Evolutionary conservation across 1,140 invertebrate species (phyloP), one percentile per base, ranked within the genome.

Genomic region (Dolichoris vasculosae): DNA sequence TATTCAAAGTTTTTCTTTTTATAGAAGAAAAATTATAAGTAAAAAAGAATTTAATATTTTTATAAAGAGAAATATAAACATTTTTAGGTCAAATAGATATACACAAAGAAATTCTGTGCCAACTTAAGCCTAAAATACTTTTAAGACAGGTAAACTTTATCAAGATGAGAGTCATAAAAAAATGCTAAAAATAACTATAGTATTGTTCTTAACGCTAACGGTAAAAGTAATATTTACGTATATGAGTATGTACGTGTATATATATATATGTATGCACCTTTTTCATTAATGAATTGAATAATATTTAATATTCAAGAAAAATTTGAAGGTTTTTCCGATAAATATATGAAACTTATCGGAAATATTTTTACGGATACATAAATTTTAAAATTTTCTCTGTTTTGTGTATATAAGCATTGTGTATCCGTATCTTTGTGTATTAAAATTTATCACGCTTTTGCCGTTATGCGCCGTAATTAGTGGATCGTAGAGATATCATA

Each of bases 121-220:
- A 73, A 73, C 40, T 73, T 73, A 23, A 20, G 26, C 69, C 9
- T 73, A 73, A 43, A 73, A 73, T 73, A 43, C 38, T 43, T 43
- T 43, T 26, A 43, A 6, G 43, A 43, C 38, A 43, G 40, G 69
- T 73, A 17, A 32, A 38, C 15, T 0, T 35, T 35, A 69, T 69
- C 32, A 69, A 35, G 9, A 69, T 35, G 30, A 63, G 11, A 63
- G 3, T 17, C 23, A 35, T 9, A 69, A n/a, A 73, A 38, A 11
- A n/a, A 30, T 7, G 43, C n/a, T 23, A 15, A 73, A 6, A 35
- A 32, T 69, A 43, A 73, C 43, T 4, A 2, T 43, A 43, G 11
- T 73, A 35, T 32, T 69, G 20, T n/a, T 43, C 0, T 71, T 23
- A 71, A 23, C 6, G 2, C 2, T 26, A 26, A 26, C 9, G 26